Base-by-base conservation (phyloP, 2,888 invertebrate genomes). In the Teleogryllus oceanicus region DNA sequence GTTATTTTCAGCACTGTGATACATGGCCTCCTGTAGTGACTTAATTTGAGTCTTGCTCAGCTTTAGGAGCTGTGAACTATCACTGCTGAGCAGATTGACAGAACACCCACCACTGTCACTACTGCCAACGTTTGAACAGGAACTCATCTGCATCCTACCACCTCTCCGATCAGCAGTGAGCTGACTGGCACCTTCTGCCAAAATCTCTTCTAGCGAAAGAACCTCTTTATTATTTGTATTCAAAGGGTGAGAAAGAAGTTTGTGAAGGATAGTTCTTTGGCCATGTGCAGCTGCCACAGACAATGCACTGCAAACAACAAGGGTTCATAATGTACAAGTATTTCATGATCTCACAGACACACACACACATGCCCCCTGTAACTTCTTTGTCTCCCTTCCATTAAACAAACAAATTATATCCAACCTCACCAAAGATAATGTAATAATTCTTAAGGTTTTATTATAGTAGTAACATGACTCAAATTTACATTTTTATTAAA, bases 271-370 rank as follows among this genome's bases (percentile, higher is more conserved):
- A 1, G 91, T 89, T 78, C 96, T 90, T 79, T 96, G 94, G 0
- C 96, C 97, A 86, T 96, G 96, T 1, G 94, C 93, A 62, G 96
- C 95, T 49, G 96, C 96, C 16, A 97, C 94, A 0, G 96, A 94
- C 84, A 97, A 93, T 62, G 96, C 94, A 85, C 94, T 94, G 85
- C 16, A 62, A 62, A 62, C n/a, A 62, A 62, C 62, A 37, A 37
- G 37, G 8, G 37, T 5, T 37, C 37, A 37, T 37, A 37, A 37
- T 37, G 5, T 8, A 37, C 37, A 5, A 5, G 8, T 8, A 10
- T 37, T 37, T 5, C 37, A 8, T 37, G 0, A 37, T 37, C 37
- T 37, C 37, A 37, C 8, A 37, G 5, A 21, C 21, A 37, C 8
- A 37, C 37, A 37, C 37, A 8, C 8, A 8, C 37, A 1, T 8